Percentiles rank a stretch among this genome's conserved stretches.
These are phyloP conservation scores for Brachionus rubens DNA, from an alignment of 1,140 invertebrate genomes.

Conservation along the genomic window DNA sequence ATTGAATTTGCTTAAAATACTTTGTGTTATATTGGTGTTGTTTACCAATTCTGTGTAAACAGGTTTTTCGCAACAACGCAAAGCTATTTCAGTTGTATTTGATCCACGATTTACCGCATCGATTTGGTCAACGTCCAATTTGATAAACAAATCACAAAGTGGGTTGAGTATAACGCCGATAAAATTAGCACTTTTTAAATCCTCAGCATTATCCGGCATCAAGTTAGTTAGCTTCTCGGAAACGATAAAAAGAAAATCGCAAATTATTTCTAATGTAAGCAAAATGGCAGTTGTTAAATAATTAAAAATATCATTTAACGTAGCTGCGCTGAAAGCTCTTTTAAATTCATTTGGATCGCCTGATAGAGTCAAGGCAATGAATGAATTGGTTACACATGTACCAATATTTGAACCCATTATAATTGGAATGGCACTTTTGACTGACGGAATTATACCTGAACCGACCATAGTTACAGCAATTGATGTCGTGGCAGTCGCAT, in stretches of 20 bases:
- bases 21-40: not conserved
- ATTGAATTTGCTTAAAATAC: not conserved
- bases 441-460: conserved; percentile 53
- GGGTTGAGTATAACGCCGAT: not conserved
- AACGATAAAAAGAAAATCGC: conserved; percentile 46
- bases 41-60: not conserved
- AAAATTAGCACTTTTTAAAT: conserved; percentile 49
- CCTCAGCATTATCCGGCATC: conserved; percentile 50
- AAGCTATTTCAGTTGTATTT: not conserved
- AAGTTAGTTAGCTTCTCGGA: conserved; percentile 25
- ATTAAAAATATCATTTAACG: conserved; percentile 66
- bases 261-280: conserved; percentile 60
- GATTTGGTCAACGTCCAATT: not conserved
- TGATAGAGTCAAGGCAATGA: conserved; percentile 61
- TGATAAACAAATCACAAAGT: not conserved
- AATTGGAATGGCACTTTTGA: conserved; percentile 64
- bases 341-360: conserved; percentile 62
- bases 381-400: conserved; percentile 66
- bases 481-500: conserved; percentile 66
- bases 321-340: conserved; percentile 65
- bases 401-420: conserved; percentile 67
- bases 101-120: not conserved
- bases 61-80: not conserved
- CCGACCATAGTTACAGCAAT: conserved; percentile 67
- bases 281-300: conserved; percentile 62